phyloP scores from a whole-genome alignment of 23 tunicate species.

The Botrylloides violaceus region DNA sequence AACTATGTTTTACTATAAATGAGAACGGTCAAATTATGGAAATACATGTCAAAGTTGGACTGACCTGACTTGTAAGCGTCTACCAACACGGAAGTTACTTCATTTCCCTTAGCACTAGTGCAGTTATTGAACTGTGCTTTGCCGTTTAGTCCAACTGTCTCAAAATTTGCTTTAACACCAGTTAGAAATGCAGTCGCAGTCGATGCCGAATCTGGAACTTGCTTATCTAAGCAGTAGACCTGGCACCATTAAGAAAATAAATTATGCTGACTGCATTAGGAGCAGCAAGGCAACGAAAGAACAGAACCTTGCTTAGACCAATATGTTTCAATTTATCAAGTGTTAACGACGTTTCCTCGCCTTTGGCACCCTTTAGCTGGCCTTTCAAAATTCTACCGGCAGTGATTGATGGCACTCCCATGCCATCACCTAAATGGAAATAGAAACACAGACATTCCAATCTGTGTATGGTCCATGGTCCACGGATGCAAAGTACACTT shows the following conservation, averaged over 20 bases:
- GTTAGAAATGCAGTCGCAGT: constrained; percentile 65
- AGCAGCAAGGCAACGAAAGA: too few relatives aligned
- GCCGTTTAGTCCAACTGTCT: constrained; percentile 40
- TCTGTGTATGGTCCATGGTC: too few relatives aligned
- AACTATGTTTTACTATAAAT: too few relatives aligned
- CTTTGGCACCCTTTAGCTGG: constrained; percentile 18
- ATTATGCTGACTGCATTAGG: too few relatives aligned
- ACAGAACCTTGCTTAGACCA: constrained; percentile 14
- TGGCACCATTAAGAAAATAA: not conserved
- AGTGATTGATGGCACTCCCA: constrained; percentile 32
- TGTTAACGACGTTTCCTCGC: constrained; percentile 18
- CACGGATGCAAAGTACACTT: too few relatives aligned
- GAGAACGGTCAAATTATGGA: too few relatives aligned
- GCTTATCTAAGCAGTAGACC: constrained; percentile 53
- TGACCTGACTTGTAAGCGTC: constrained; percentile 45
- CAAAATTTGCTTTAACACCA: constrained; percentile 52
- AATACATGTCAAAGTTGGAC: not conserved
- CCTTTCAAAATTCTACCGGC: constrained; percentile 42
- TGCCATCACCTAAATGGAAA: constrained; percentile 29
- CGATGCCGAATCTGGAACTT: constrained; percentile 54
- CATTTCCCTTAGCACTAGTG: constrained; percentile 29
- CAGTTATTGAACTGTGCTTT: constrained; percentile 18
- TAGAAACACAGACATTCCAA: too few relatives aligned
- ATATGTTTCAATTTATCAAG: constrained; percentile 23
- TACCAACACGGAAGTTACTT: constrained; percentile 41